Evolutionary conservation across 2,888 invertebrate genomes (phyloP).

Genomic region (Dendrolimus pini): DNA sequence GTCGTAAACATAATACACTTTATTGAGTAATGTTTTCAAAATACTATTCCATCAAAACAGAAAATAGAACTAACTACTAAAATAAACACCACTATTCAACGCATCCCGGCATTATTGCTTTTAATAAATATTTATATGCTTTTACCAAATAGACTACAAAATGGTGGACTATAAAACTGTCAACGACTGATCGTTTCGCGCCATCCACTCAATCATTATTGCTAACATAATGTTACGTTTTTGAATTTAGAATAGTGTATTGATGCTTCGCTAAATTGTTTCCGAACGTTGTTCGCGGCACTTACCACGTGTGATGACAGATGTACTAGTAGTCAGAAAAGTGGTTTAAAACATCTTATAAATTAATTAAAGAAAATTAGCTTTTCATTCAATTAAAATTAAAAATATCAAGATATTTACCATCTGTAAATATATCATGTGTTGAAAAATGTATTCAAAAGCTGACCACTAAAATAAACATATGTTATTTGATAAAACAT

Average conservation of each 20-base stretch:
- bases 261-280: conserved; percentile 37
- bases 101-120: conserved; percentile 38
- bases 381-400: too few relatives aligned
- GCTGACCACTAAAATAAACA: too few relatives aligned
- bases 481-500: too few relatives aligned
- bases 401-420: too few relatives aligned
- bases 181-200: conserved; percentile 55
- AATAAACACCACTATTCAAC: conserved; percentile 50
- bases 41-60: conserved; percentile 12
- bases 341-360: not conserved
- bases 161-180: conserved; percentile 61
- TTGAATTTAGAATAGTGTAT: conserved; percentile 8
- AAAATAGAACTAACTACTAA: conserved; percentile 26
- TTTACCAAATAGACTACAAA: conserved; percentile 70
- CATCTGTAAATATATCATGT: too few relatives aligned
- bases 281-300: conserved; percentile 22
- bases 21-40: conserved; percentile 3
- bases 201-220: conserved; percentile 34
- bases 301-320: conserved; percentile 48
- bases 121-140: conserved; percentile 68
- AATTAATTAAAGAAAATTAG: too few relatives aligned
- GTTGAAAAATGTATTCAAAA: too few relatives aligned
- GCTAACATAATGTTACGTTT: conserved; percentile 4
- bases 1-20: conserved; percentile 6
- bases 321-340: conserved; percentile 24